Evolutionary conservation across 2,797 vertebrate genomes (phyloP).

Genomic region (Bovichtus variegatus): DNA sequence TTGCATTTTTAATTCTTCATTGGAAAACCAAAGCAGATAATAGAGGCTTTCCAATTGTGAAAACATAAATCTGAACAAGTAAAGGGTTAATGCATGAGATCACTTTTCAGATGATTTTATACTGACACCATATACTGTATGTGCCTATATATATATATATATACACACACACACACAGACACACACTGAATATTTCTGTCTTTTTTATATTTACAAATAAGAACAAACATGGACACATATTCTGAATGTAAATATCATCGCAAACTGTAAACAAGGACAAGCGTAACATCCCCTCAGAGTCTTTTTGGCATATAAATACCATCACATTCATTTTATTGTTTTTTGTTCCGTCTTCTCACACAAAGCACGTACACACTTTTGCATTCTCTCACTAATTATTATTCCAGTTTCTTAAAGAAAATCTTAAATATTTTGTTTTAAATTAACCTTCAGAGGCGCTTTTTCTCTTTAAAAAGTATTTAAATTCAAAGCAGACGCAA

Average conservation of each 20-base stretch:
- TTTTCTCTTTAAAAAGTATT: constrained; percentile 35
- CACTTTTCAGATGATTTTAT: constrained; percentile 25
- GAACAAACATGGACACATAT: constrained; percentile 44
- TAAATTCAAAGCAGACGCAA: constrained; percentile 47
- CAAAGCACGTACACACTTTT: constrained; percentile 20
- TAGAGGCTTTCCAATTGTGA: constrained; percentile 49
- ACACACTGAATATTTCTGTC: constrained; percentile 18
- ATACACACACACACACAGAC: neutral
- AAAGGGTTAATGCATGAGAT: constrained; percentile 32
- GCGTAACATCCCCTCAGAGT: constrained; percentile 36
- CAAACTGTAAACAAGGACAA: constrained; percentile 72
- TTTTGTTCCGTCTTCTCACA: constrained; percentile 4
- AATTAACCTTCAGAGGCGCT: constrained; percentile 44
- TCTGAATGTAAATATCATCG: constrained; percentile 47
- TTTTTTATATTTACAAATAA: constrained; percentile 52
- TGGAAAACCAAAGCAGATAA: constrained; percentile 68
- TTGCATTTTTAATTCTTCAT: constrained; percentile 76
- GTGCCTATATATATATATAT: neutral
- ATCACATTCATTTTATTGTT: constrained; percentile 48
- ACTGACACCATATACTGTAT: constrained; percentile 6
- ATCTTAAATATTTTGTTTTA: constrained; percentile 23
- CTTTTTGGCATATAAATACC: constrained; percentile 59
- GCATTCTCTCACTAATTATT: too few species aligned
- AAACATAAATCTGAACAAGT: constrained; percentile 52
- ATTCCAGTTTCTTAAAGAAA: neutral